Percentiles rank a stretch among this genome's conserved stretches.
These are phyloP conservation scores for Cerceris rybyensis DNA, from an alignment of 2,888 invertebrate species.

Conservation along the genomic window DNA sequence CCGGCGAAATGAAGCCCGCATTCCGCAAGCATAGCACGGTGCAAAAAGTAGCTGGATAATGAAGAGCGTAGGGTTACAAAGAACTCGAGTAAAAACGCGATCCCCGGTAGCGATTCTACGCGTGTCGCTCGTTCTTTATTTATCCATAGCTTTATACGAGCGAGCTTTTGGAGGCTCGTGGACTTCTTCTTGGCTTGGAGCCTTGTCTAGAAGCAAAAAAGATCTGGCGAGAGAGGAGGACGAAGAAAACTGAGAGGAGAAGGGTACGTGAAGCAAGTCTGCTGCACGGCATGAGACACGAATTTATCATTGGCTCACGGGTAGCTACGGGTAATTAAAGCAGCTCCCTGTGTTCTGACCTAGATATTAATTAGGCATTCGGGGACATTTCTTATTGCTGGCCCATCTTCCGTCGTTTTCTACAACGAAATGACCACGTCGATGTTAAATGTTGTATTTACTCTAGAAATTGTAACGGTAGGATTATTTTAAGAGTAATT, in stretches of 20 bases:
- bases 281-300: conserved; percentile 45
- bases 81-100: conserved; percentile 6
- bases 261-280: conserved; percentile 9
- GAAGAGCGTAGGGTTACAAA: conserved; percentile 21
- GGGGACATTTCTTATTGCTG: conserved; percentile 33
- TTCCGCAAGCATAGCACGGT: conserved; percentile 5
- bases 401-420: too few relatives aligned
- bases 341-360: conserved; percentile 56
- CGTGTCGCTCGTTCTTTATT: conserved; percentile 23
- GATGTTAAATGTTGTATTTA: not conserved
- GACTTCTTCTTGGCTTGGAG: conserved; percentile 25
- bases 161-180: conserved; percentile 1
- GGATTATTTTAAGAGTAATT: not conserved
- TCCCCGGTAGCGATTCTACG: not conserved
- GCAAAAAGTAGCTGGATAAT: conserved; percentile 10
- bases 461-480: not conserved
- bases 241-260: conserved; percentile 1
- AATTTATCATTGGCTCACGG: conserved; percentile 59
- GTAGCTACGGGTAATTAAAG: conserved; percentile 63
- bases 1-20: conserved; percentile 11
- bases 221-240: not conserved
- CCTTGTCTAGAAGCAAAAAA: conserved; percentile 10
- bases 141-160: conserved; percentile 1
- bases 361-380: conserved; percentile 65
- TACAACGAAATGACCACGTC: not conserved